Evolutionary conservation across 2,113 vertebrate species (phyloP), one percentile per base, ranked within the genome.

Genomic region (Paedocypris sp.): DNA sequence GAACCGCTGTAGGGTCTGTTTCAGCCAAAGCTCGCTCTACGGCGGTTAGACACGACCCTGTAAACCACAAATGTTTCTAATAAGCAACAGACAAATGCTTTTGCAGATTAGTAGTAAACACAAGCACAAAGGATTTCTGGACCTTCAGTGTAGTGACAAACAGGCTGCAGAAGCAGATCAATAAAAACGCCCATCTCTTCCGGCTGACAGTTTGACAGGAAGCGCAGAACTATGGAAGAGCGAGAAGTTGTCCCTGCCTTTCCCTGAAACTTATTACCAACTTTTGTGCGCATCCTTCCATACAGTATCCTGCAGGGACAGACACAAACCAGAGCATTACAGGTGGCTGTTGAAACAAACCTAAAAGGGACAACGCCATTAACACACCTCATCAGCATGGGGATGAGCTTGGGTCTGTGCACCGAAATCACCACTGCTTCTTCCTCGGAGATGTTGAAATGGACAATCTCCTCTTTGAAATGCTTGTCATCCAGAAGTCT

Each of bases 391-490:
- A 97, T 93, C 7, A 99, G 87, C 71, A 98, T 63, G 5, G 91
- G 91, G 64, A 97, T 87, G 32, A 99, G 84, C 43, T 76, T 74
- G 15, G 76, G 72, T 72, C 94, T 86, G 79, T 99, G 91, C 1
- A 83, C 79, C n/a, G 70, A 54, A 68, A 91, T 86, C 3, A 99
- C 86, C 16, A 92, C 77, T 1, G 82, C 16, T 0, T 81, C 89
- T 54, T 97, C 92, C 73, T 95, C 94, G 9, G 92, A 88, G 70
- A 98, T 90, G 75, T 84, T 93, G 72, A 98, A 98, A 79, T 89
- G 91, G 13, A 92, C 83, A 11, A 98, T 92, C 79, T 97, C 94
- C 64, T 97, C 93, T 76, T 96, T 98, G 79, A 99, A 97, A 72
- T 77, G 86, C 77, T 86, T 93, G 77, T 99, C 94, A 0, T 98